phyloP scores from a whole-genome alignment of 2,888 invertebrate species.

The Steinernema hermaphroditum region DNA sequence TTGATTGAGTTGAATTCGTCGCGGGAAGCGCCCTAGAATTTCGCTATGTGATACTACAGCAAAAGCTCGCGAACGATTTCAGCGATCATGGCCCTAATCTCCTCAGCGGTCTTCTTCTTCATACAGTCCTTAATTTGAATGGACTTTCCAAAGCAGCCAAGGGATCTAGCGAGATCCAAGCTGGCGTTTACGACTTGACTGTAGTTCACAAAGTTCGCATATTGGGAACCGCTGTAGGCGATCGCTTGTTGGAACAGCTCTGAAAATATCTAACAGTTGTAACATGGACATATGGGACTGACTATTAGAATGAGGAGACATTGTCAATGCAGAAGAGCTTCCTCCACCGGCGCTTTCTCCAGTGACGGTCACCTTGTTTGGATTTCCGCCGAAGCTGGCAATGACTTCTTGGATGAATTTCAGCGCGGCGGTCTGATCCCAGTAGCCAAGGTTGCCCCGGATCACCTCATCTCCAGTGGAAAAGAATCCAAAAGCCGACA shows the following conservation, averaged over 20 bases:
- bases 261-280: too few relatives aligned
- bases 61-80: too few relatives aligned
- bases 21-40: background rate
- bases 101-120: background rate
- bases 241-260: constrained; percentile 37
- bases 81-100: background rate
- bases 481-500: background rate
- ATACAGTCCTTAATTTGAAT: background rate
- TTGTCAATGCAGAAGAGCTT: constrained; percentile 32
- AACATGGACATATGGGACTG: background rate
- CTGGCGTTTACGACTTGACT: background rate
- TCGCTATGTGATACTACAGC: too few relatives aligned
- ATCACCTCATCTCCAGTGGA: background rate
- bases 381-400: constrained; percentile 34
- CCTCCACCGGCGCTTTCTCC: constrained; percentile 41
- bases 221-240: constrained; percentile 75
- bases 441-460: constrained; percentile 5
- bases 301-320: constrained; percentile 32
- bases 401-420: constrained; percentile 31
- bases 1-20: background rate
- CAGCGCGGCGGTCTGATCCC: constrained; percentile 21
- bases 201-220: background rate
- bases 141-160: background rate
- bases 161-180: background rate
- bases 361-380: constrained; percentile 35